Conservation (phyloP, 2,113 vertebrate genomes). For the Phocoena sinus region DNA sequence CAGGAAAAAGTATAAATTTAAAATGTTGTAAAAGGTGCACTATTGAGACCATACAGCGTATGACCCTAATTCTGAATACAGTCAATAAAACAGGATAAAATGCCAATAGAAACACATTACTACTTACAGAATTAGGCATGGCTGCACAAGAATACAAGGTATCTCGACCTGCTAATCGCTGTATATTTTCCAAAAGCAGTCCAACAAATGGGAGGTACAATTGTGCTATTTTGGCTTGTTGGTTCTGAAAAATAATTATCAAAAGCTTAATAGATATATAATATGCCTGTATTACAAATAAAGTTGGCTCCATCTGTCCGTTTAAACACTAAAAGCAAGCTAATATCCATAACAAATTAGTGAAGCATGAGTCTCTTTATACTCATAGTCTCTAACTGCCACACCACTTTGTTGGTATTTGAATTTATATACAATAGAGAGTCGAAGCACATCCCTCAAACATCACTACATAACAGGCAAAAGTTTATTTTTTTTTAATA, state of each 20-base stretch:
- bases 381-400: not conserved
- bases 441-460: not conserved
- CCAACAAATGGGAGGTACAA: constrained; percentile 93
- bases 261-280: not conserved
- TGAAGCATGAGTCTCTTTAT: not conserved
- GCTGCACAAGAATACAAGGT: constrained; percentile 66
- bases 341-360: not conserved
- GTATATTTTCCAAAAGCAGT: constrained; percentile 92
- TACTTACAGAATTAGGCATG: constrained; percentile 82
- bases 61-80: not conserved
- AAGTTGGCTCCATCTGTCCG: not conserved
- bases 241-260: constrained; percentile 85
- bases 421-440: not conserved
- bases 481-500: not conserved
- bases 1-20: not conserved
- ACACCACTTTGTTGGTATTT: constrained; percentile 4
- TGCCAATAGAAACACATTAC: constrained; percentile 35
- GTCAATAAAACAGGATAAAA: constrained; percentile 26
- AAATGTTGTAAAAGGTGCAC: not conserved
- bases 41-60: not conserved
- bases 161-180: constrained; percentile 83
- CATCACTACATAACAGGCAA: not conserved
- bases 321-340: not conserved
- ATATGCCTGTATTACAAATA: not conserved
- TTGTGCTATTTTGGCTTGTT: constrained; percentile 93